Evolutionary conservation across 2,113 vertebrate species (phyloP), one percentile per base, ranked within the genome.

Genomic region (Drymodes brunneopygia): DNA sequence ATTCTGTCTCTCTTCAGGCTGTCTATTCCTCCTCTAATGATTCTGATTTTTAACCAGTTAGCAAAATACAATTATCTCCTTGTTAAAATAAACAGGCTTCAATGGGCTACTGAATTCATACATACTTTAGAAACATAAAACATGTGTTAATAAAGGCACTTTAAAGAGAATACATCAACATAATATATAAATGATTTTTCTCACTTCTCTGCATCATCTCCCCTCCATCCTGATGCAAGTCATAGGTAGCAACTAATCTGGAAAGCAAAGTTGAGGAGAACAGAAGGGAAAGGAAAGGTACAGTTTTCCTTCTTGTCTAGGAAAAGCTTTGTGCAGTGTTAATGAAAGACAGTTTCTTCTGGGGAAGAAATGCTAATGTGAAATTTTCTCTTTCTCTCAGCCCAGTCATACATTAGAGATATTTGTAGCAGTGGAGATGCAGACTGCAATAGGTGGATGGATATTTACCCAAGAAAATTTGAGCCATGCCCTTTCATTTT

Each of bases 381-480:
- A 81, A 88, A 92, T 94, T 95, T 89, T 97, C 64, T 85, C 36
- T 84, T 80, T 94, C 90, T 70, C 25, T 50, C 73, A 35, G 58
- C 64, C 28, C 80, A 85, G 53, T 74, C 56, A 40, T 92, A 77
- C 74, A 69, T 96, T 96, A 96, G 94, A 96, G 94, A 97, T 86
- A 84, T 86, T 88, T 85, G 94, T 91, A 80, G 95, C 92, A 40
- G 72, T 79, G 56, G 92, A 89, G 81, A 94, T 91, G 54, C 92
- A 89, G 91, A 84, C 92, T 92, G 92, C 91, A 97, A 87, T 95
- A 95, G 94, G 90, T 86, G 95, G 94, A 83, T 97, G 95, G 96
- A 93, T 98, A 98, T 98, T 98, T 98, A 98, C 97, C 96, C 96
- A 96, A 96, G 96, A 97, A 98, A 98, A 98, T 98, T 93, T 97